Percentiles rank a stretch among this genome's conserved stretches.
These are phyloP conservation scores for Folsomia manolachei DNA, from an alignment of 2,888 invertebrate genomes.

Conservation along the genomic window DNA sequence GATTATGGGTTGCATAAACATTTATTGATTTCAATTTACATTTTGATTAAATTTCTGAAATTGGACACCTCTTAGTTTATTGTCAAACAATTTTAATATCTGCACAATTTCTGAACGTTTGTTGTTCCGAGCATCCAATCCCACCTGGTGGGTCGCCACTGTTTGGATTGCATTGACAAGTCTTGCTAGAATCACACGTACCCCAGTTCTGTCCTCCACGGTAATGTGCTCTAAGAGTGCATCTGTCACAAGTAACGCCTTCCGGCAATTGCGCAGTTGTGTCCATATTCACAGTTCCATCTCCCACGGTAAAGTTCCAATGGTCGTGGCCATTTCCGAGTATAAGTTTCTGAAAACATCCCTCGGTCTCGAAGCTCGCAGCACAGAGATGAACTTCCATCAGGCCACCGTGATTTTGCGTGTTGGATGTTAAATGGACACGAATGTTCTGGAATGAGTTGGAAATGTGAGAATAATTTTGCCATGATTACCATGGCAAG, in stretches of 20 bases:
- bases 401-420: conserved; percentile 26
- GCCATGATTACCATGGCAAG: too few relatives aligned
- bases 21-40: too few relatives aligned
- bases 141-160: conserved; percentile 26
- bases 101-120: conserved; percentile 38
- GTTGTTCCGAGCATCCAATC: conserved; percentile 37
- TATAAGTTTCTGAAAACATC: conserved; percentile 16
- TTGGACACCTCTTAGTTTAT: too few relatives aligned
- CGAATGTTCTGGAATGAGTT: conserved; percentile 19
- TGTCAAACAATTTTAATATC: conserved; percentile 25
- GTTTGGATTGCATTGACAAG: conserved; percentile 15
- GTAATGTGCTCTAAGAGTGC: conserved; percentile 30
- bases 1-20: too few relatives aligned
- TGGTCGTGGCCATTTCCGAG: conserved; percentile 23
- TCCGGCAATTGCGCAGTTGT: conserved; percentile 22
- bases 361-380: conserved; percentile 24
- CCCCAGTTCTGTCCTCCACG: conserved; percentile 32
- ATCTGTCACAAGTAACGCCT: conserved; percentile 18
- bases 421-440: conserved; percentile 23
- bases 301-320: conserved; percentile 26
- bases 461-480: background rate
- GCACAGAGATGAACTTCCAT: conserved; percentile 26
- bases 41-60: too few relatives aligned
- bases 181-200: conserved; percentile 24
- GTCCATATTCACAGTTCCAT: conserved; percentile 19